Evolutionary conservation across 2,888 invertebrate genomes (phyloP).

Genomic region (Ptychoptera contaminata): DNA sequence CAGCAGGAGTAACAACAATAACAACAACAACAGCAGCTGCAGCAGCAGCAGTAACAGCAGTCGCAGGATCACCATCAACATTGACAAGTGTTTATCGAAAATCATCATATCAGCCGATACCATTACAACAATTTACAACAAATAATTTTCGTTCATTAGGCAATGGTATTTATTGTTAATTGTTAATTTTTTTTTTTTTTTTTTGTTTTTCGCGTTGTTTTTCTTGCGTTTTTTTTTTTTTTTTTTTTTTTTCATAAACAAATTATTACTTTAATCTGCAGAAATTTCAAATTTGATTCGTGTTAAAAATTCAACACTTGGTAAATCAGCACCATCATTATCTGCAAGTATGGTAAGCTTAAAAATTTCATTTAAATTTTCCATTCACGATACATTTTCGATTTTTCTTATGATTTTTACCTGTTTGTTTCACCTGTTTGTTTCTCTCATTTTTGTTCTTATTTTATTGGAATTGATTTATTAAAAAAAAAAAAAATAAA

Average conservation of each 20-base stretch:
- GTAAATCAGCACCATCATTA: slow-evolving; percentile 88
- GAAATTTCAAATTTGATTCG: slow-evolving; percentile 60
- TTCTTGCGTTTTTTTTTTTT: too few relatives aligned
- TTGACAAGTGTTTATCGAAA: slow-evolving; percentile 16
- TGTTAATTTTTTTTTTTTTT: slow-evolving; percentile 21
- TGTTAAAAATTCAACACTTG: slow-evolving; percentile 75
- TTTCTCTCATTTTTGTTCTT: too few relatives aligned
- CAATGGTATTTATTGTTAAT: slow-evolving; percentile 16
- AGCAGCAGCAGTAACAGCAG: slow-evolving; percentile 21
- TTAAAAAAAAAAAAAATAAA: too few relatives aligned
- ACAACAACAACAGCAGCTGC: not conserved
- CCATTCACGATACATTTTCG: too few relatives aligned
- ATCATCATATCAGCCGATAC: slow-evolving; percentile 25
- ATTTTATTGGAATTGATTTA: too few relatives aligned
- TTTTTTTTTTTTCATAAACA: too few relatives aligned
- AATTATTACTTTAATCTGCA: too few relatives aligned
- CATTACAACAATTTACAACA: too few relatives aligned
- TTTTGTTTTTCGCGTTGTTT: too few relatives aligned
- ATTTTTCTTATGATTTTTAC: too few relatives aligned
- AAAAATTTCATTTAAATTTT: too few relatives aligned
- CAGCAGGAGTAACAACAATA: slow-evolving; percentile 12
- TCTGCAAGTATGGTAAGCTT: slow-evolving; percentile 34
- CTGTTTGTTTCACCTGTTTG: too few relatives aligned
- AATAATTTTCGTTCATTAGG: slow-evolving; percentile 24
- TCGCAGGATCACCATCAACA: not conserved